Evolutionary conservation across 2,797 vertebrate genomes (phyloP).

Genomic region (Gymnoscopelus braueri): DNA sequence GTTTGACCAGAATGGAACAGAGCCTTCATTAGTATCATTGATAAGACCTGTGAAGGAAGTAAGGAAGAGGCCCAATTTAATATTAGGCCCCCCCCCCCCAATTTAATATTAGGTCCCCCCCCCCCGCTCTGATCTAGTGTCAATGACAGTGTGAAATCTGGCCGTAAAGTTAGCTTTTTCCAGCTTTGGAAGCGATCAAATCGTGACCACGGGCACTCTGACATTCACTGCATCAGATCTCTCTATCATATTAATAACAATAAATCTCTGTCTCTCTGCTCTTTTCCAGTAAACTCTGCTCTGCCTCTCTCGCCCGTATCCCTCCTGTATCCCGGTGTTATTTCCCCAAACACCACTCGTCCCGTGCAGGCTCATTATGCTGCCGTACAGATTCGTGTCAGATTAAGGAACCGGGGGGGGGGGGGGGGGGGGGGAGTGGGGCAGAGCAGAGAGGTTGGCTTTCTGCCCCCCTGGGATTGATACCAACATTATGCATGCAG

Average conservation of each 20-base stretch:
- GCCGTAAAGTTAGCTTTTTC: conserved; percentile 48
- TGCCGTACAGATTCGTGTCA: conserved; percentile 38
- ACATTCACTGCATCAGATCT: conserved; percentile 52
- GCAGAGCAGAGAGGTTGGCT: conserved; percentile 6
- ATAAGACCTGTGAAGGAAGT: no score
- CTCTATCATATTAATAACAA: conserved; percentile 36
- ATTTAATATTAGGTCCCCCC: background rate
- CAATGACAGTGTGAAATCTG: conserved; percentile 29
- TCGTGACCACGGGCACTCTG: conserved; percentile 16
- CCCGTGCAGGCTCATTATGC: conserved; percentile 59
- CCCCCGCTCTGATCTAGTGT: conserved; percentile 13
- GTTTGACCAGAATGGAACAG: no score
- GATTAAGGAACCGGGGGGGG: conserved; percentile 50
- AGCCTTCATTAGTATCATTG: no score
- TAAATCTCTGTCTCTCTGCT: conserved; percentile 25
- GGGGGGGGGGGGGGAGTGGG: background rate
- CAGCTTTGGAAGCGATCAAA: conserved; percentile 44
- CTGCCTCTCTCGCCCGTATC: conserved; percentile 42
- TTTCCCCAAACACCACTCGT: conserved; percentile 61
- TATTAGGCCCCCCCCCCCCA: conserved; percentile 13
- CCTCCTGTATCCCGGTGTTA: conserved; percentile 46
- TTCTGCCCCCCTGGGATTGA: conserved; percentile 18
- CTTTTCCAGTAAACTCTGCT: conserved; percentile 37
- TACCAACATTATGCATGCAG: conserved; percentile 68
- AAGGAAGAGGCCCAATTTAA: no score